phyloP scores from a whole-genome alignment of 2,113 vertebrate genomes.

The Gasterosteus aculeatus region DNA sequence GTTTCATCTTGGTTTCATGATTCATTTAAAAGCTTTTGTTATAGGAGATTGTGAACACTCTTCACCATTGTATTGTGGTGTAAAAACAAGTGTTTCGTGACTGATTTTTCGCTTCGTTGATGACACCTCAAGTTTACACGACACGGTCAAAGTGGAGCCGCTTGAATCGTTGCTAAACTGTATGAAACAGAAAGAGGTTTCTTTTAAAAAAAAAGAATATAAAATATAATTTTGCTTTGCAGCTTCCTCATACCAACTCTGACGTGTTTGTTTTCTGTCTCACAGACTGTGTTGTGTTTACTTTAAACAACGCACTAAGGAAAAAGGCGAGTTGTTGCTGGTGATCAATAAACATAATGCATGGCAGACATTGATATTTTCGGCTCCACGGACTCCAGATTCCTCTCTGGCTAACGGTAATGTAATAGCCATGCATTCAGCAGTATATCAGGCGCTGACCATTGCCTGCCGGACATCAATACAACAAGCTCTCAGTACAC shows the following conservation, averaged over 20 bases:
- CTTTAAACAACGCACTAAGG: background rate
- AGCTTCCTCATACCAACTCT: background rate
- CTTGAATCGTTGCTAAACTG: background rate
- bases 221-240: background rate
- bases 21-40: background rate
- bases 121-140: background rate
- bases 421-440: slow-evolving; percentile 36
- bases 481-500: slow-evolving; percentile 46
- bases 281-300: background rate
- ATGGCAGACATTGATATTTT: background rate
- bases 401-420: slow-evolving; percentile 29
- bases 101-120: background rate
- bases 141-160: background rate
- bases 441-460: slow-evolving; percentile 28
- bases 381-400: slow-evolving; percentile 16
- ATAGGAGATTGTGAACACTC: background rate
- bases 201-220: background rate
- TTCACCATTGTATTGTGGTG: background rate
- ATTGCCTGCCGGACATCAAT: slow-evolving; percentile 52
- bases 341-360: slow-evolving; percentile 5
- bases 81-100: background rate
- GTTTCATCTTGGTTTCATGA: background rate
- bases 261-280: background rate
- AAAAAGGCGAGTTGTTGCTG: background rate
- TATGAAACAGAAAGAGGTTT: background rate